Conservation (phyloP, 2,888 invertebrate genomes). For the Dasypogon diadema region DNA sequence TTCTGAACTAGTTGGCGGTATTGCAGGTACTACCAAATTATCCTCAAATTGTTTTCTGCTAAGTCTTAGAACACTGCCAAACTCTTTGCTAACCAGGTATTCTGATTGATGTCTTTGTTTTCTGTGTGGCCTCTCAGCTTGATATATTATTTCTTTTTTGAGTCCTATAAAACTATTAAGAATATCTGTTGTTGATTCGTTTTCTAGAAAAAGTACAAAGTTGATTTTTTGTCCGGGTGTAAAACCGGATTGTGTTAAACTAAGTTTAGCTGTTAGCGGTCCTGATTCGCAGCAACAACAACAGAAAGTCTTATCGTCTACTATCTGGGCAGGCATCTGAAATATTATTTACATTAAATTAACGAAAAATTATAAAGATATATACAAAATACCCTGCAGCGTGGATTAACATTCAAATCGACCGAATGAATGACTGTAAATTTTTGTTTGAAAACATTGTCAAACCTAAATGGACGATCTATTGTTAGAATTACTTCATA, state of each 20-base stretch:
- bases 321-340: constrained; percentile 6
- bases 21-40: constrained; percentile 1
- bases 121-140: background rate
- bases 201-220: background rate
- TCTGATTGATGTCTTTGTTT: background rate
- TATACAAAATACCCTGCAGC: constrained; percentile 20
- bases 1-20: constrained; percentile 18
- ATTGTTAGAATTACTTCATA: constrained; percentile 83
- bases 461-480: constrained; percentile 80
- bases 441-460: constrained; percentile 22
- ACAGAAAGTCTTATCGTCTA: constrained; percentile 18
- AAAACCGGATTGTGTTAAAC: constrained; percentile 3
- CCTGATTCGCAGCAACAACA: constrained; percentile 34
- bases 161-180: background rate
- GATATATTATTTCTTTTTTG: background rate
- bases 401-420: constrained; percentile 23
- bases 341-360: background rate
- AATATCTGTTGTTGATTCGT: constrained; percentile 29
- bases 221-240: constrained; percentile 38
- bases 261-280: background rate
- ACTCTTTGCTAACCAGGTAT: background rate
- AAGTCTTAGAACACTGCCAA: constrained; percentile 11
- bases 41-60: constrained; percentile 20
- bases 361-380: background rate
- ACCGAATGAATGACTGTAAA: constrained; percentile 36